A percentile compares a stretch with the other conserved stretches of the same genome.
Conservation (phyloP, 2,888 invertebrate genomes). For the Oscheius onirici region DNA sequence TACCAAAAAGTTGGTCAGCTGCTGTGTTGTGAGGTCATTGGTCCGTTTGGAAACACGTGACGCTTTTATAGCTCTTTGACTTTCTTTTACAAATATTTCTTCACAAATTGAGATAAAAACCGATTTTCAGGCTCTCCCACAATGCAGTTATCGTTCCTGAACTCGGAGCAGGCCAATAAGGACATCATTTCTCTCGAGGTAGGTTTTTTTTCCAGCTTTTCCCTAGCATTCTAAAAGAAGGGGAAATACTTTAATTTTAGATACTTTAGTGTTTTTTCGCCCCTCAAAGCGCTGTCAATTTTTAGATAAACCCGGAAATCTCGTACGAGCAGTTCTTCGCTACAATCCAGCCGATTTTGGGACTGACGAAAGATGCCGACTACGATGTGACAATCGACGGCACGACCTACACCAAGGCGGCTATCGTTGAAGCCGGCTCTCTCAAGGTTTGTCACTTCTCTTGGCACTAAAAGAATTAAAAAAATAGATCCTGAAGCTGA, state of each 20-base stretch:
- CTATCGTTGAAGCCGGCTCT: slow-evolving; percentile 6
- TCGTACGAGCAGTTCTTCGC: slow-evolving; percentile 17
- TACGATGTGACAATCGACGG: slow-evolving; percentile 22
- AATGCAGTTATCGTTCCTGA: slow-evolving; percentile 13
- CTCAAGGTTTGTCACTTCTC: not conserved
- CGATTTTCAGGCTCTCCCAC: not conserved
- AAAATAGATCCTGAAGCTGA: slow-evolving; percentile 22
- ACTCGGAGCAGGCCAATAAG: not conserved
- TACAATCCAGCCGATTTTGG: not conserved
- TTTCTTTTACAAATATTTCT: too few species aligned
- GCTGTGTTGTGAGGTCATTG: too few species aligned
- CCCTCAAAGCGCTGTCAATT: not conserved
- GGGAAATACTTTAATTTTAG: not conserved
- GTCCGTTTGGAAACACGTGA: too few species aligned
- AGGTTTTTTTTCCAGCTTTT: not conserved
- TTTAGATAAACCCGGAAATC: not conserved
- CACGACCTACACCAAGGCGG: slow-evolving; percentile 12
- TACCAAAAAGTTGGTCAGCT: too few species aligned
- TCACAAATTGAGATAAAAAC: too few species aligned
- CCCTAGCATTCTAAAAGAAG: too few species aligned
- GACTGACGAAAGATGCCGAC: not conserved
- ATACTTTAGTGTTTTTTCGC: not conserved
- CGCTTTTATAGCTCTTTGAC: too few species aligned
- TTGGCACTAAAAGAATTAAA: too few species aligned
- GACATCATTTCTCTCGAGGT: slow-evolving; percentile 3